Base-by-base conservation (phyloP, 37 sponge, comb jelly and placozoan genomes). In the Lycopodina hypogea region DNA sequence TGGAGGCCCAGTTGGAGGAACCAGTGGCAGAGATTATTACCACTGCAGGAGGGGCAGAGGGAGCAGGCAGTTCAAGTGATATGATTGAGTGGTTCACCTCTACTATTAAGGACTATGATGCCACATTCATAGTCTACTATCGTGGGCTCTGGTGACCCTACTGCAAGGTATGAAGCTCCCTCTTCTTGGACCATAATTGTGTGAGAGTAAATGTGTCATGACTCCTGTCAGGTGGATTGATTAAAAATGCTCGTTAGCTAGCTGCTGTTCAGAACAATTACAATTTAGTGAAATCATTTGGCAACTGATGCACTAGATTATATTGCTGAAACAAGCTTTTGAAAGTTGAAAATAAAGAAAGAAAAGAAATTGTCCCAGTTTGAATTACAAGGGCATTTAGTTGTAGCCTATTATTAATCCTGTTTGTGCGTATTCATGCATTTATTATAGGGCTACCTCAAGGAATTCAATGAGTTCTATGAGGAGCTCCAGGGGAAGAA, bases 121-220 rank as follows among this genome's bases (percentile, higher is more conserved):
- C 88, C 30, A 86, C 84, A 18, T 89, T 93, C 39, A 37, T 93
- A 56, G 78, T 93, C 24, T 93, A 81, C 88, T 93, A 93, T 78
- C 82, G 94, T 0, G 94, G 94, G 33, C 30, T 79, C 17, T 93
- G 94, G 94, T 93, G 94, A 93, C 94, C 94, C 80, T 93, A 86
- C 87, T 93, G 94, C 72, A 89, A 83, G 84, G 94, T 89, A 58
- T n/a, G n/a, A n/a, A n/a, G n/a, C n/a, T n/a, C n/a, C n/a, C n/a
- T n/a, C n/a, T n/a, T n/a, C n/a, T n/a, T n/a, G n/a, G n/a, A n/a
- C n/a, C n/a, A n/a, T n/a, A n/a, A n/a, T n/a, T n/a, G n/a, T n/a
- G n/a, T n/a, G n/a, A n/a, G n/a, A n/a, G n/a, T n/a, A n/a, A n/a
- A n/a, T n/a, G n/a, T n/a, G n/a, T n/a, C n/a, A n/a, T n/a, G n/a